Conservation (phyloP, 2,113 vertebrate species). For the Petaurus breviceps region DNA sequence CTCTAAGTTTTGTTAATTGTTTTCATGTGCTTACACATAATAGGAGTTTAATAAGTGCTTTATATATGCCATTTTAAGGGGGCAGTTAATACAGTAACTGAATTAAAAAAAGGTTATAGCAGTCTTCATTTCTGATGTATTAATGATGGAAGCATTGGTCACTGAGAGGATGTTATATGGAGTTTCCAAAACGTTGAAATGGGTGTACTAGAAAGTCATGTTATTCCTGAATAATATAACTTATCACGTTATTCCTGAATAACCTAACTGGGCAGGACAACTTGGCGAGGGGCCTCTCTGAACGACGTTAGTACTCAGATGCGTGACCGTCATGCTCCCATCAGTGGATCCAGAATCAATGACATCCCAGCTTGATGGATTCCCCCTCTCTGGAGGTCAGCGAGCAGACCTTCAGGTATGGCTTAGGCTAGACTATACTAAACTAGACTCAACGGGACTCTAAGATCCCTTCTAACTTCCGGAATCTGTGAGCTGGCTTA, state of each 20-base stretch:
- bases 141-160: background rate
- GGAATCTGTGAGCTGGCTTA: background rate
- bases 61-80: background rate
- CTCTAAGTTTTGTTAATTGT: background rate
- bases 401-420: background rate
- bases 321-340: background rate
- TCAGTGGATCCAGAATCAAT: background rate
- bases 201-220: background rate
- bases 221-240: background rate
- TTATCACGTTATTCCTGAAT: background rate
- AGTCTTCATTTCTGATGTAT: background rate
- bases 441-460: too few relatives aligned
- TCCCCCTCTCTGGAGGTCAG: background rate
- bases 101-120: background rate
- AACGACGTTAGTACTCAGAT: background rate
- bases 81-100: background rate
- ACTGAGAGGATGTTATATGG: background rate
- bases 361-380: background rate
- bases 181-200: background rate
- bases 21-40: background rate
- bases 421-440: background rate
- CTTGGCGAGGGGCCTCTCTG: background rate
- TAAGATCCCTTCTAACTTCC: background rate
- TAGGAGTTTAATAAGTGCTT: background rate
- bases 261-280: background rate